Evolutionary conservation across 1,140 invertebrate genomes (phyloP).

Genomic region (Oreohelix idahoensis): DNA sequence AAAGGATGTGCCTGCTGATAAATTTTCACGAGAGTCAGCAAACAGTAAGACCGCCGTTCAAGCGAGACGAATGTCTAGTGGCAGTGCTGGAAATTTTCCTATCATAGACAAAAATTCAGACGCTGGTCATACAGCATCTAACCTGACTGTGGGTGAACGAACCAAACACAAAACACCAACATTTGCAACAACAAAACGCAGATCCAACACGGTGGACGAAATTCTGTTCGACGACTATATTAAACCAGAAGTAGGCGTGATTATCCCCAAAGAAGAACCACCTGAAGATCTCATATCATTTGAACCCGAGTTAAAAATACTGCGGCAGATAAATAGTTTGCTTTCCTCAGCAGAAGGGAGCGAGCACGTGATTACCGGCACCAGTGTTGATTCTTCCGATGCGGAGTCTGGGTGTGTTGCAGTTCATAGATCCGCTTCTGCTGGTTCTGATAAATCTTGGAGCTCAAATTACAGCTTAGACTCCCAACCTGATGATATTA

Average conservation of each 20-base stretch:
- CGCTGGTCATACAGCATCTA: neutral
- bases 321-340: conserved; percentile 15
- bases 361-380: conserved; percentile 52
- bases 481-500: conserved; percentile 80
- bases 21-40: neutral
- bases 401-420: conserved; percentile 62
- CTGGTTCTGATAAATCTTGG: conserved; percentile 82
- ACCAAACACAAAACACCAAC: conserved; percentile 49
- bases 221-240: conserved; percentile 70
- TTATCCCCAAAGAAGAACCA: conserved; percentile 37
- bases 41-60: neutral
- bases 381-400: conserved; percentile 78
- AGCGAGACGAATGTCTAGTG: neutral
- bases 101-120: neutral
- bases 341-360: conserved; percentile 27
- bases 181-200: conserved; percentile 54
- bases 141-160: neutral
- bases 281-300: conserved; percentile 66
- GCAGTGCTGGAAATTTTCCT: neutral
- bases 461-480: conserved; percentile 82
- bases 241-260: conserved; percentile 46
- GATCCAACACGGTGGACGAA: conserved; percentile 69
- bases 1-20: neutral
- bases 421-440: conserved; percentile 75
- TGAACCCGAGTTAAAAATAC: conserved; percentile 56